Evolutionary conservation across 2,888 invertebrate genomes (phyloP).

Genomic region (Leucania comma): DNA sequence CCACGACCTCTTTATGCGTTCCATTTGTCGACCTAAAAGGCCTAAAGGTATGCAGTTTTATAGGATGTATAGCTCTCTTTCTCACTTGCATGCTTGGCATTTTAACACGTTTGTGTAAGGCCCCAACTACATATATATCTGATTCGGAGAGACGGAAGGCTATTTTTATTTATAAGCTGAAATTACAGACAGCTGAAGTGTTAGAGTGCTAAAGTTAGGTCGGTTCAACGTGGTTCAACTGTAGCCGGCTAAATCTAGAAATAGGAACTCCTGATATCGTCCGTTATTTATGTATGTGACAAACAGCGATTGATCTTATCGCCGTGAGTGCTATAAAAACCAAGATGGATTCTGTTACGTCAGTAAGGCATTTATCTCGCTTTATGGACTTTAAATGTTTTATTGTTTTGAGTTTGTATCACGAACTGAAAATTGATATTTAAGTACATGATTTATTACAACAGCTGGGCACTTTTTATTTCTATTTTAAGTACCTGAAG

Average conservation of each 20-base stretch:
- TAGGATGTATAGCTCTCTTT: no score
- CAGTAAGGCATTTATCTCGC: constrained; percentile 13
- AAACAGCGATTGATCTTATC: constrained; percentile 16
- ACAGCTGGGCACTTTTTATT: neutral
- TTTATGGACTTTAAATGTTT: constrained; percentile 6
- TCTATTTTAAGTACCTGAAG: neutral
- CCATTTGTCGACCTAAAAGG: no score
- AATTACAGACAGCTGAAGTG: neutral
- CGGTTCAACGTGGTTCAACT: neutral
- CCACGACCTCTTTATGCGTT: no score
- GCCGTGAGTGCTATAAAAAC: constrained; percentile 5
- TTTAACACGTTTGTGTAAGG: no score
- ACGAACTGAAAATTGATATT: neutral
- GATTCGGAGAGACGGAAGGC: neutral
- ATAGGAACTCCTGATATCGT: neutral
- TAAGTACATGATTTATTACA: neutral
- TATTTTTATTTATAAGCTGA: neutral
- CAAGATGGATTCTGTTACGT: constrained; percentile 28
- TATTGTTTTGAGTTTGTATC: constrained; percentile 29
- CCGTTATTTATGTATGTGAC: neutral
- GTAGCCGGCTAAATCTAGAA: neutral
- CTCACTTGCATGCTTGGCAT: no score
- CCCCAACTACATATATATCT: no score
- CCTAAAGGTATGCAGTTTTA: no score
- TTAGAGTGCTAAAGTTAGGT: no score